Conservation (phyloP, 2,113 vertebrate genomes). For the Oriolus oriolus region DNA sequence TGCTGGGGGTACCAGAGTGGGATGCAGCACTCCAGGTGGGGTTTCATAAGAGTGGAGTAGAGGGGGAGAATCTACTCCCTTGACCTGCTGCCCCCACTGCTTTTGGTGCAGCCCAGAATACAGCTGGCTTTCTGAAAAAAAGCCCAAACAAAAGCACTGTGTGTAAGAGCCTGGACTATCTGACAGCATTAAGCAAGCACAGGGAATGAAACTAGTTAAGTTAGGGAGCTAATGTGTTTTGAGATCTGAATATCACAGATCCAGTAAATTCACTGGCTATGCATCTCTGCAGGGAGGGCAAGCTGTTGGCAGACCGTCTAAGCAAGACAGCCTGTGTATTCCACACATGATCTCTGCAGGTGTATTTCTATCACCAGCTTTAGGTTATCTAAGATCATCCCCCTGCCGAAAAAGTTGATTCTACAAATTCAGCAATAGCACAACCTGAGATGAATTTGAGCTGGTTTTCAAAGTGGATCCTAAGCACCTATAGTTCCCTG, state of each 20-base stretch:
- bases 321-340: neutral
- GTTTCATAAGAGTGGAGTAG: neutral
- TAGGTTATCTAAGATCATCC: neutral
- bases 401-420: neutral
- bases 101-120: neutral
- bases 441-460: neutral
- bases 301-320: neutral
- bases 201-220: neutral
- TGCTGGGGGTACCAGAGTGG: neutral
- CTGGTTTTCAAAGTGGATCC: neutral
- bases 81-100: neutral
- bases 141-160: neutral
- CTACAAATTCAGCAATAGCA: neutral
- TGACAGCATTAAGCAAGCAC: neutral
- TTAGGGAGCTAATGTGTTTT: neutral
- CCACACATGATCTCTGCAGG: neutral
- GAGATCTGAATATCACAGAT: neutral
- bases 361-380: neutral
- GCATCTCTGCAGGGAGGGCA: neutral
- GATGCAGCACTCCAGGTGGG: neutral
- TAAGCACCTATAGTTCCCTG: neutral
- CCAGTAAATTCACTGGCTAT: neutral
- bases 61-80: neutral
- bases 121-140: neutral
- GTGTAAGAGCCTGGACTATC: neutral